These are phyloP conservation scores for Polietes domitor DNA, from an alignment of 2,888 invertebrate species.

Conservation along the genomic window DNA sequence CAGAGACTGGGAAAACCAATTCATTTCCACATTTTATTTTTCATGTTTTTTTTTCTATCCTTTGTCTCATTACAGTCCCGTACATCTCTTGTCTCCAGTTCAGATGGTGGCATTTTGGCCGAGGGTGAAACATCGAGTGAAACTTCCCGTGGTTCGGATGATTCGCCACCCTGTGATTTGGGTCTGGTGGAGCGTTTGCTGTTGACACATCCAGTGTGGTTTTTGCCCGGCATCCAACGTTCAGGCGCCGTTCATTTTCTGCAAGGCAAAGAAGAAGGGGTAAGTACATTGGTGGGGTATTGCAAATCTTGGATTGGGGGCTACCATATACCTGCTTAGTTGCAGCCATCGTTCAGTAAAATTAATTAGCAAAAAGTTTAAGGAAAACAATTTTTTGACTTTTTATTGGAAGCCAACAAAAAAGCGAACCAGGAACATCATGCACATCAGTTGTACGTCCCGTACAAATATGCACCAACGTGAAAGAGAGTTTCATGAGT, in stretches of 20 bases:
- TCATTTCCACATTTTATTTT: not conserved
- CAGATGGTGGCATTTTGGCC: constrained; percentile 83
- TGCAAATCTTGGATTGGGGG: not conserved
- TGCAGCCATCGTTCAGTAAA: constrained; percentile 32
- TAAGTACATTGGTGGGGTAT: constrained; percentile 82
- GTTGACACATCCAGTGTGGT: constrained; percentile 97
- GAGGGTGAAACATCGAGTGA: constrained; percentile 84
- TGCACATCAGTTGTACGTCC: not conserved
- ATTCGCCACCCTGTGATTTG: constrained; percentile 90
- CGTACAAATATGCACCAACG: not conserved
- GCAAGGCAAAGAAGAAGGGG: constrained; percentile 96
- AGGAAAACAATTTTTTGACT: constrained; percentile 16
- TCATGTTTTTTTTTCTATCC: constrained; percentile 24
- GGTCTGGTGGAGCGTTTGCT: constrained; percentile 92
- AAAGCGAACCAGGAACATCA: not conserved
- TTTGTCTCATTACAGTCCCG: constrained; percentile 77
- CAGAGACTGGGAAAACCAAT: constrained; percentile 27
- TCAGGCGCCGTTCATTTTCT: constrained; percentile 96
- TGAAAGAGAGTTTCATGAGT: not conserved
- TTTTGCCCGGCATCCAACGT: constrained; percentile 94
- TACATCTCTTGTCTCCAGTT: constrained; percentile 81
- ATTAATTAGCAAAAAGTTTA: constrained; percentile 57
- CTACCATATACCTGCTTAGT: constrained; percentile 3
- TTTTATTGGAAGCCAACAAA: not conserved
- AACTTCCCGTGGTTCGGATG: constrained; percentile 82